phyloP scores from a whole-genome alignment of 2,113 vertebrate genomes.

The Grantiella picta region DNA sequence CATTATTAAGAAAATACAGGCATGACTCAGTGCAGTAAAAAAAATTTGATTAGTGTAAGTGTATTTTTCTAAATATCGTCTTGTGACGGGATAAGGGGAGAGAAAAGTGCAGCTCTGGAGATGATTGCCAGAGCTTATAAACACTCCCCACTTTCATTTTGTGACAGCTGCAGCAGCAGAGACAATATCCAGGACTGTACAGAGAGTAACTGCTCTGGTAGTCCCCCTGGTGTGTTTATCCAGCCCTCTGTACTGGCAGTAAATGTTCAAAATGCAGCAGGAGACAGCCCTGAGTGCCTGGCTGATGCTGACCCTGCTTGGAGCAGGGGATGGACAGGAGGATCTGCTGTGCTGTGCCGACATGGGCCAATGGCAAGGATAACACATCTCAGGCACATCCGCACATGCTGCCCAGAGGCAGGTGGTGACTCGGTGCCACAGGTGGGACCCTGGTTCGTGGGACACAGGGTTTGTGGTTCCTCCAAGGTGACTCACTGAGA shows the following conservation, averaged over 20 bases:
- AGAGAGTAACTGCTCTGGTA: not conserved
- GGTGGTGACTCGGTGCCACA: rapidly evolving
- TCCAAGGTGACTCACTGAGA: not conserved
- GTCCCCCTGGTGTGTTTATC: not conserved
- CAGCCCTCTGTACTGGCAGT: not conserved
- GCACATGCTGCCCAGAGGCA: not conserved
- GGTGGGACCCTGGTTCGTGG: not conserved
- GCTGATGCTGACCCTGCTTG: not conserved
- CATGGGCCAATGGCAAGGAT: rapidly evolving
- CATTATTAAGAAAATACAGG: not conserved
- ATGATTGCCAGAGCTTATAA: conserved; percentile 9
- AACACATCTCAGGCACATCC: too few relatives aligned
- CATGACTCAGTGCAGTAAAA: not conserved
- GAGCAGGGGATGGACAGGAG: not conserved
- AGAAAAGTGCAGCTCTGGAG: not conserved
- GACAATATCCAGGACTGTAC: not conserved
- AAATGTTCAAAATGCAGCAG: not conserved
- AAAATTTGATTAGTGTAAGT: not conserved
- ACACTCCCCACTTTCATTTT: not conserved
- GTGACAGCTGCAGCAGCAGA: conserved; percentile 1
- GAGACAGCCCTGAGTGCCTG: not conserved
- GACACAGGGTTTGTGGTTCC: not conserved
- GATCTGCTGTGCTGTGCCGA: not conserved
- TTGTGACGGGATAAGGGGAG: not conserved
- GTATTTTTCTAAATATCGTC: not conserved